Evolutionary conservation across 2,797 vertebrate genomes (phyloP).

Genomic region (Premnoplex brunnescens): DNA sequence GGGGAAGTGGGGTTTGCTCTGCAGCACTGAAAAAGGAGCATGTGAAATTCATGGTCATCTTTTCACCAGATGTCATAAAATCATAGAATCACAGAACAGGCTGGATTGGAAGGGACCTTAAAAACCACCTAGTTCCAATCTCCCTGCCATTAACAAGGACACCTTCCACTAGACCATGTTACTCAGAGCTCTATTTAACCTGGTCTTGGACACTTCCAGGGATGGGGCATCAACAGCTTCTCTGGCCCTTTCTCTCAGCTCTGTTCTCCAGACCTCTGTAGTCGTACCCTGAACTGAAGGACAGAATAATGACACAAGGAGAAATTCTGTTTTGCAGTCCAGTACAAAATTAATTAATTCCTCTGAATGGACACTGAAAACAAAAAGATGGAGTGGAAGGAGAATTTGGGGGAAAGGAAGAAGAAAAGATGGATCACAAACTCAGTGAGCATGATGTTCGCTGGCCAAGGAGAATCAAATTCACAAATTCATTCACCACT

Average conservation of each 20-base stretch:
- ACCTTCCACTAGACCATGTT: neutral
- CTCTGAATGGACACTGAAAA: neutral
- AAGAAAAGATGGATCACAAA: constrained; percentile 24
- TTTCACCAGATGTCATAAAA: neutral
- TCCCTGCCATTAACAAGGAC: neutral
- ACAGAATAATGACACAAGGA: neutral
- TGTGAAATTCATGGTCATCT: neutral
- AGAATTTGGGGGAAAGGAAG: neutral
- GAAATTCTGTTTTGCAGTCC: neutral
- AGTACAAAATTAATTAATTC: neutral
- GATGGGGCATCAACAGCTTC: neutral
- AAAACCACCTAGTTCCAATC: neutral
- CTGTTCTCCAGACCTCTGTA: neutral
- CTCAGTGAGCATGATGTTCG: neutral
- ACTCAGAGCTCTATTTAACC: neutral
- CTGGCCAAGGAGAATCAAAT: constrained; percentile 56
- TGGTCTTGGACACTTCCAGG: neutral
- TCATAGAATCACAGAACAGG: neutral
- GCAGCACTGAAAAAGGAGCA: neutral
- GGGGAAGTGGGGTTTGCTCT: neutral
- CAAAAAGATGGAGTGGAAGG: neutral
- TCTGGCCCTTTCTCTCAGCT: neutral
- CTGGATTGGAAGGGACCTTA: neutral
- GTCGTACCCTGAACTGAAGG: neutral
- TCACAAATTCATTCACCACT: constrained; percentile 52